Evolutionary conservation across 2,113 vertebrate genomes (phyloP).

Genomic region (Mus musculus): GRCm39 chr13:57416001-57416500

Average conservation of each 20-base stretch:
- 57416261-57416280: neutral
- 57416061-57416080: neutral
- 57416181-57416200: neutral
- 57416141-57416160: neutral
- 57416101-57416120: too few relatives aligned
- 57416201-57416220: neutral
- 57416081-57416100: neutral
- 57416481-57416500: too few relatives aligned
- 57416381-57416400: too few relatives aligned
- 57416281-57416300: neutral
- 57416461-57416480: too few relatives aligned
- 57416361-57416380: too few relatives aligned
- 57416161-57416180: neutral
- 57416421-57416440: too few relatives aligned
- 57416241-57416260: neutral
- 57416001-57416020: neutral
- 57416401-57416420: too few relatives aligned
- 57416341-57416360: too few relatives aligned
- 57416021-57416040: neutral
- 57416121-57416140: neutral
- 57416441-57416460: too few relatives aligned
- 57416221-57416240: neutral
- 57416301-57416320: neutral
- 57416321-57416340: neutral
- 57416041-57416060: neutral